Percentiles rank a stretch among this genome's conserved stretches.
Evolutionary conservation across 2,888 invertebrate genomes (phyloP).

Genomic region (Spodoptera littoralis): DNA sequence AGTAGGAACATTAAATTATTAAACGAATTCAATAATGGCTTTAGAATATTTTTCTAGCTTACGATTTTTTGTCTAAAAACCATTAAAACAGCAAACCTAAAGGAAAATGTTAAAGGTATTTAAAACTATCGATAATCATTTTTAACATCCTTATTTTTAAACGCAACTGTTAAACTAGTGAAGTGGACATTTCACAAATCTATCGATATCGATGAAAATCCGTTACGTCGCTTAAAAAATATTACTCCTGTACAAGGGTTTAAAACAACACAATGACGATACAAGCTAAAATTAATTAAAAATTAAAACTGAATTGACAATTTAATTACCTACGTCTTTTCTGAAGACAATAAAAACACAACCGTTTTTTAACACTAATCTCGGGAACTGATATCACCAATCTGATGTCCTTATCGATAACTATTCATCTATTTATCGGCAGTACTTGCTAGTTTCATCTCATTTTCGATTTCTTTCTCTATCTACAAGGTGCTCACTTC

Average conservation of each 20-base stretch:
- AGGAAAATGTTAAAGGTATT: conserved; percentile 10
- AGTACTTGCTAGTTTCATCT: conserved; percentile 79
- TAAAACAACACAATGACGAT: conserved; percentile 2
- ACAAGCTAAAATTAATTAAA: conserved; percentile 43
- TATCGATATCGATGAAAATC: conserved; percentile 22
- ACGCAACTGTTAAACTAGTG: conserved; percentile 24
- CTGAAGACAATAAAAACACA: conserved; percentile 57
- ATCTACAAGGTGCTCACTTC: conserved; percentile 80
- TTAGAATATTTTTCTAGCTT: conserved; percentile 31
- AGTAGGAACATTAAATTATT: conserved; percentile 38
- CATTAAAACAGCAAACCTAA: conserved; percentile 8
- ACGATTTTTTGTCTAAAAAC: conserved; percentile 32
- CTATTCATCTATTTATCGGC: conserved; percentile 72
- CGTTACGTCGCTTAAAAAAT: too few relatives aligned
- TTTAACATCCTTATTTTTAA: conserved; percentile 35
- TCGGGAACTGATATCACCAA: conserved; percentile 54
- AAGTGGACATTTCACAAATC: conserved; percentile 16
- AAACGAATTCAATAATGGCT: conserved; percentile 22
- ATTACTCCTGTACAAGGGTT: too few relatives aligned
- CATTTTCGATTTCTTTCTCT: conserved; percentile 64
- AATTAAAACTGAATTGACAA: conserved; percentile 51
- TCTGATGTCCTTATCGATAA: conserved; percentile 54
- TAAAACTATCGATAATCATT: conserved; percentile 28
- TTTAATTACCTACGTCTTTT: conserved; percentile 55
- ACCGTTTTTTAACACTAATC: conserved; percentile 53